These are phyloP conservation scores for Gnatocerus cornutus DNA, from an alignment of 2,888 invertebrate genomes.

Conservation along the genomic window DNA sequence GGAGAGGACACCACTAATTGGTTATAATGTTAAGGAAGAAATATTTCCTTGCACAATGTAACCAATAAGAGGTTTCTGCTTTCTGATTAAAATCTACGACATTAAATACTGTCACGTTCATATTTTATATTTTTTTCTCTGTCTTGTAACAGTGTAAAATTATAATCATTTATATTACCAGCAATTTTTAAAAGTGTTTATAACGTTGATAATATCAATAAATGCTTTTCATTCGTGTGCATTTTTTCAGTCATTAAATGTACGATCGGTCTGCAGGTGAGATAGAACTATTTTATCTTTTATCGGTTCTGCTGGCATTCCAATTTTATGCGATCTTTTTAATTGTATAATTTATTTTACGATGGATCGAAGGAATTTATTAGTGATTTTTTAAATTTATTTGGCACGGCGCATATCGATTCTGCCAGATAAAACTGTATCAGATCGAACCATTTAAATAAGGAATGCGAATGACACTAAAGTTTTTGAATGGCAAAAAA, in stretches of 20 bases:
- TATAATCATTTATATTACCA: neutral
- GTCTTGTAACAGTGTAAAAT: neutral
- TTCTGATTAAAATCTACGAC: neutral
- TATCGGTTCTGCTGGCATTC: neutral
- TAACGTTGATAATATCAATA: slow-evolving; percentile 1
- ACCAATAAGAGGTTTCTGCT: neutral
- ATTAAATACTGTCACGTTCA: neutral
- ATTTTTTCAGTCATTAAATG: neutral
- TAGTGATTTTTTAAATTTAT: neutral
- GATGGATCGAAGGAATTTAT: slow-evolving; percentile 2
- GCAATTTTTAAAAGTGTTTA: neutral
- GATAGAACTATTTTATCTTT: slow-evolving; percentile 23
- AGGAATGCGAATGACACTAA: no score
- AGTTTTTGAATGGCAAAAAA: no score
- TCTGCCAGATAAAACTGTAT: no score
- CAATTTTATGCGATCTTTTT: slow-evolving; percentile 12
- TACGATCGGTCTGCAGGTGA: slow-evolving; percentile 19
- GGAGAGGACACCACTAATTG: neutral
- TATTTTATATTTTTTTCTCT: neutral
- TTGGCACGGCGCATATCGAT: no score
- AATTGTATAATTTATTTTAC: slow-evolving; percentile 20
- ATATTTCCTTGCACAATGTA: neutral
- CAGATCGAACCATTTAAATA: no score
- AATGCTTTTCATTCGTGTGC: neutral
- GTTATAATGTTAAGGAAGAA: neutral